Conservation (phyloP, 1,140 invertebrate species). For the Philopotamus ludificatus region DNA sequence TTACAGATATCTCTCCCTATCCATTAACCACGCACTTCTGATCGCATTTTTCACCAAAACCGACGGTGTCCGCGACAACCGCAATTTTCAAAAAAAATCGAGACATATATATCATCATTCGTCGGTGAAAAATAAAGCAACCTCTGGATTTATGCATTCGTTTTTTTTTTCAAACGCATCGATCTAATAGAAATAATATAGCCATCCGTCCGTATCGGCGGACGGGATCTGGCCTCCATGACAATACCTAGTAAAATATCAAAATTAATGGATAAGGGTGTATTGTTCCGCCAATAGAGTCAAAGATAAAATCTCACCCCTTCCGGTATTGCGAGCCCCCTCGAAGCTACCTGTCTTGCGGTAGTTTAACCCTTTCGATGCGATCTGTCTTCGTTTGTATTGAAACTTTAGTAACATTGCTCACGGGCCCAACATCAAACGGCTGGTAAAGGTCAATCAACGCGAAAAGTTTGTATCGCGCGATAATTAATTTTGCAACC, state of each 20-base stretch:
- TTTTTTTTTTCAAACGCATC: no score
- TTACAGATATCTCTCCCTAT: slow-evolving; percentile 25
- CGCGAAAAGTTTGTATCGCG: neutral
- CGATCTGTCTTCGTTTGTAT: slow-evolving; percentile 22
- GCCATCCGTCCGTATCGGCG: slow-evolving; percentile 14
- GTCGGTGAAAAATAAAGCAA: neutral
- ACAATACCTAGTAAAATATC: slow-evolving; percentile 20
- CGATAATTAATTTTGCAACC: neutral
- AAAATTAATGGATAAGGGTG: slow-evolving; percentile 28
- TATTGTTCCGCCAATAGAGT: slow-evolving; percentile 21
- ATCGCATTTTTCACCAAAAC: slow-evolving; percentile 6
- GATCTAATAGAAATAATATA: slow-evolving; percentile 25
- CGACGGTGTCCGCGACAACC: neutral
- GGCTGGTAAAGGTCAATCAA: neutral
- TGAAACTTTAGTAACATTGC: slow-evolving; percentile 20
- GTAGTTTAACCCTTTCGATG: slow-evolving; percentile 24
- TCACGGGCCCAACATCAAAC: neutral
- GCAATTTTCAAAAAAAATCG: neutral
- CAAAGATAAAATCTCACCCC: slow-evolving; percentile 22
- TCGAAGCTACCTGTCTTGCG: slow-evolving; percentile 22
- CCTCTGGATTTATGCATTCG: no score
- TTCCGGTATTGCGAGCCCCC: neutral
- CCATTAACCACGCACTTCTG: neutral
- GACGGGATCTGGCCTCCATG: slow-evolving; percentile 8
- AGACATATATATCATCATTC: neutral